phyloP scores from a whole-genome alignment of 2,797 vertebrate species.

The Spheniscus humboldti region DNA sequence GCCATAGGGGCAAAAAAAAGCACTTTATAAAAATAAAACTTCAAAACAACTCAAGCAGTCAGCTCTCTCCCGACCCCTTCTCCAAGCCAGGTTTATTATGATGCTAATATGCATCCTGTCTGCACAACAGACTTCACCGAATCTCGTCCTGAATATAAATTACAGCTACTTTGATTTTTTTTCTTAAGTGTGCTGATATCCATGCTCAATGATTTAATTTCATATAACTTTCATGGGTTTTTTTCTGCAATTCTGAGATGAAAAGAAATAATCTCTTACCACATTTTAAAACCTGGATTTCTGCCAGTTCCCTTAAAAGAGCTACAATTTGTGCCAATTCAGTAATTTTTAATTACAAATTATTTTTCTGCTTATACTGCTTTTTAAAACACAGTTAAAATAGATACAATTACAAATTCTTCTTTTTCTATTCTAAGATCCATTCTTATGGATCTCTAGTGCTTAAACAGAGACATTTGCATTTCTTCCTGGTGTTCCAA shows the following conservation, averaged over 20 bases:
- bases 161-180: background rate
- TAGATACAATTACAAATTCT: background rate
- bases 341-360: conserved; percentile 3
- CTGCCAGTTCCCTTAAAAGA: background rate
- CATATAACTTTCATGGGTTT: accelerated
- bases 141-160: background rate
- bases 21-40: background rate
- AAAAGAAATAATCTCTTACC: background rate
- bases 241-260: background rate
- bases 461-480: background rate
- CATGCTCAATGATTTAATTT: background rate
- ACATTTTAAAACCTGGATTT: background rate
- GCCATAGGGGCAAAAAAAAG: background rate
- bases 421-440: background rate
- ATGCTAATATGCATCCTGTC: background rate
- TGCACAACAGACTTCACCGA: background rate
- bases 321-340: background rate
- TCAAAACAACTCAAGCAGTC: background rate
- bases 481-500: background rate
- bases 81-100: background rate
- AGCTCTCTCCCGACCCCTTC: background rate
- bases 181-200: background rate
- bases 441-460: background rate
- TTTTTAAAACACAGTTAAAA: background rate
- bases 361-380: background rate